Evolutionary conservation across 53 echinoderm and acorn worm genomes (phyloP).

Genomic region (Echinometra lucunter): DNA sequence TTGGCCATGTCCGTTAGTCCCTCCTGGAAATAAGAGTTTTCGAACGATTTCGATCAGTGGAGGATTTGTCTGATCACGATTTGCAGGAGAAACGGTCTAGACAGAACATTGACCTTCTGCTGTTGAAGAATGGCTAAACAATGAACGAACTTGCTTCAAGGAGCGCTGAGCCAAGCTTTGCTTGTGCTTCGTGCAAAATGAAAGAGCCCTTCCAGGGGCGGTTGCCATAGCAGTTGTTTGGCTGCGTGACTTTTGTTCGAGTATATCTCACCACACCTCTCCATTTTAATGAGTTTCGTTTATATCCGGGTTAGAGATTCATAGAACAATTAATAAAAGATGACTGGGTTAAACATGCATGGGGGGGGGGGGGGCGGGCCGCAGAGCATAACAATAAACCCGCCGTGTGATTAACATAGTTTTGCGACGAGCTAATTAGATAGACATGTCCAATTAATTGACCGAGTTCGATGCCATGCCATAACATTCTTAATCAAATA

Average conservation of each 20-base stretch:
- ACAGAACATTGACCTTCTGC: not conserved
- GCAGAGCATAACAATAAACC: not conserved
- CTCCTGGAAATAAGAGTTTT: not conserved
- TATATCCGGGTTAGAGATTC: conserved; percentile 24
- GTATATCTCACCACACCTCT: not conserved
- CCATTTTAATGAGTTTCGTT: conserved; percentile 47
- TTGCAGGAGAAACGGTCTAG: not conserved
- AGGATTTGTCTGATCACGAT: not conserved
- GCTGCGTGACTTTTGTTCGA: conserved; percentile 13
- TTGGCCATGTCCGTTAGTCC: not conserved
- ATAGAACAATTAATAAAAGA: not conserved
- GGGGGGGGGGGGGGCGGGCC: not conserved
- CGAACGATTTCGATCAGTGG: not conserved
- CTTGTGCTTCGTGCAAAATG: not conserved
- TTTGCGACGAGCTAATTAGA: conserved; percentile 3
- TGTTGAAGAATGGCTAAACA: not conserved
- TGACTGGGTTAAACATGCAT: not conserved
- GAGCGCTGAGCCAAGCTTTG: not conserved
- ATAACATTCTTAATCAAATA: not conserved
- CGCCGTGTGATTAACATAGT: not conserved
- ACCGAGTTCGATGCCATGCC: not conserved
- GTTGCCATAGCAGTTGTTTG: conserved; percentile 31
- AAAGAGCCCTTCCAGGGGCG: not conserved
- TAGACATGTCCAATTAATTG: not conserved
- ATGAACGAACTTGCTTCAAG: conserved; percentile 28